Evolutionary conservation across 2,888 invertebrate species (phyloP).

Genomic region (Dicranocentrus wangi): DNA sequence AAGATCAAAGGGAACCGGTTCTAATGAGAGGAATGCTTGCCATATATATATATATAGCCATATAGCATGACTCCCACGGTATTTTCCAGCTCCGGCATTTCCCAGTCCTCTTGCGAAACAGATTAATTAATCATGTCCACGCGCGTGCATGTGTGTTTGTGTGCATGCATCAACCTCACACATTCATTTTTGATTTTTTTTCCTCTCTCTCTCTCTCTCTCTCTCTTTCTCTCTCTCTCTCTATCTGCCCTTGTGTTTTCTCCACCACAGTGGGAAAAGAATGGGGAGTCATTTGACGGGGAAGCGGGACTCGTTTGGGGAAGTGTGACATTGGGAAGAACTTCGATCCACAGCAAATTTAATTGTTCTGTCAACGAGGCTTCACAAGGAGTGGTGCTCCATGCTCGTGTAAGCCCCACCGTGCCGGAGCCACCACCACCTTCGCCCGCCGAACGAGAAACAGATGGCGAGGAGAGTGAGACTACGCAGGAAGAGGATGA

Average conservation of each 20-base stretch:
- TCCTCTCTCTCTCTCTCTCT: neutral
- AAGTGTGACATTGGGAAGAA: slow-evolving; percentile 57
- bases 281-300: slow-evolving; percentile 67
- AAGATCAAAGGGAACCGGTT: no score
- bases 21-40: no score
- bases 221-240: neutral
- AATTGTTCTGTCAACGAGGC: slow-evolving; percentile 69
- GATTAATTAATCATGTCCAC: slow-evolving; percentile 54
- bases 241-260: neutral
- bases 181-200: neutral
- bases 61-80: no score
- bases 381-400: slow-evolving; percentile 35
- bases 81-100: no score
- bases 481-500: slow-evolving; percentile 19
- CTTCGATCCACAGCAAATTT: slow-evolving; percentile 70
- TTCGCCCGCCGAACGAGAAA: slow-evolving; percentile 11
- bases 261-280: slow-evolving; percentile 54
- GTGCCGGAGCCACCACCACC: slow-evolving; percentile 43
- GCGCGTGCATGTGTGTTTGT: slow-evolving; percentile 19
- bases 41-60: no score
- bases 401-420: slow-evolving; percentile 45
- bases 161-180: neutral
- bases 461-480: neutral
- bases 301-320: slow-evolving; percentile 69
- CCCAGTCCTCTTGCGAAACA: slow-evolving; percentile 41